These are phyloP conservation scores for Caenorhabditis brenneri DNA, from an alignment of 1,140 invertebrate genomes.

Conservation along the genomic window DNA sequence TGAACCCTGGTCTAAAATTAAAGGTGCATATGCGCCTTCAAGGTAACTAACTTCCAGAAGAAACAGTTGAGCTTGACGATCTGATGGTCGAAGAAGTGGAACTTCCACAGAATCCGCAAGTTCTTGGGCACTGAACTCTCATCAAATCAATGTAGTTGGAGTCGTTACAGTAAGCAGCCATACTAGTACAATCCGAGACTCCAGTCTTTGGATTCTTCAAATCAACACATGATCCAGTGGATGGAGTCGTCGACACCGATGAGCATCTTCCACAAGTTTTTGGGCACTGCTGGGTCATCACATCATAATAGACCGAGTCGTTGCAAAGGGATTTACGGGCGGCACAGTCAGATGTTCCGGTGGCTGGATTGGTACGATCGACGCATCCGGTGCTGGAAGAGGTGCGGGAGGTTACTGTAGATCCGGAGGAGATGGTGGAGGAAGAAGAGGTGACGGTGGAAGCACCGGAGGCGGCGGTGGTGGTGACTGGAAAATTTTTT, in stretches of 20 bases:
- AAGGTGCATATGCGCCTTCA: background rate
- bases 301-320: constrained; percentile 35
- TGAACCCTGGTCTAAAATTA: too few relatives aligned
- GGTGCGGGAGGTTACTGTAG: background rate
- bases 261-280: constrained; percentile 47
- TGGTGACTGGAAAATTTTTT: background rate
- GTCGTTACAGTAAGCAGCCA: constrained; percentile 42
- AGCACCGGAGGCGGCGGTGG: background rate
- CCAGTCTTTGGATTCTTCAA: constrained; percentile 42
- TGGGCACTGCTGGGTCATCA: constrained; percentile 53
- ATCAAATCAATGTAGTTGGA: constrained; percentile 45
- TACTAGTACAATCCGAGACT: constrained; percentile 33
- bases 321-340: constrained; percentile 30
- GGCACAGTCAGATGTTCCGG: constrained; percentile 48
- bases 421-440: background rate
- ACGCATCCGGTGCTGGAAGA: constrained; percentile 18
- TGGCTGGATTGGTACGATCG: constrained; percentile 33
- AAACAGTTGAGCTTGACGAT: background rate
- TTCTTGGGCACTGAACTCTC: constrained; percentile 51
- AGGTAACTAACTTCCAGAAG: background rate
- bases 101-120: constrained; percentile 45
- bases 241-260: constrained; percentile 4
- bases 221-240: constrained; percentile 20
- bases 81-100: background rate
- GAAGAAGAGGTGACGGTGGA: background rate